A percentile compares a stretch with the other conserved stretches of the same genome.
Evolutionary conservation across 2,797 vertebrate species (phyloP).

Genomic region (Poeciliopsis turneri): DNA sequence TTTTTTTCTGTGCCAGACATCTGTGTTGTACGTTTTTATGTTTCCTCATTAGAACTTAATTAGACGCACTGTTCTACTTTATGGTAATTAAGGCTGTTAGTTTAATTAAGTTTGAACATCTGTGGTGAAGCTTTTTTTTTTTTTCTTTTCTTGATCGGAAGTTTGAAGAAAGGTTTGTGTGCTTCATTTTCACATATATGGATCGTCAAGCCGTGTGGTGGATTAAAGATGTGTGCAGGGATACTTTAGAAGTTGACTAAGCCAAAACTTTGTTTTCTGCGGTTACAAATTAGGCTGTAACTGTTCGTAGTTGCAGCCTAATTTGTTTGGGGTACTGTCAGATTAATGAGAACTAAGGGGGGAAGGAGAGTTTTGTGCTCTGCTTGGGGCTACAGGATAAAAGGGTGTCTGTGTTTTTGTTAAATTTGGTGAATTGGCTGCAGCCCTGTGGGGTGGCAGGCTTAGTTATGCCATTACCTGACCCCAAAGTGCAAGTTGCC

Average conservation of each 20-base stretch:
- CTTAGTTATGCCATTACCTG: slow-evolving; percentile 62
- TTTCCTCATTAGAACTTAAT: slow-evolving; percentile 26
- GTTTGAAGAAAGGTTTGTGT: background rate
- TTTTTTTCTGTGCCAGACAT: slow-evolving; percentile 34
- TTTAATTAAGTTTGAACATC: slow-evolving; percentile 10
- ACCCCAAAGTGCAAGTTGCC: slow-evolving; percentile 57
- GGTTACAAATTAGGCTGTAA: background rate
- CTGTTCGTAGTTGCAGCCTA: slow-evolving; percentile 41
- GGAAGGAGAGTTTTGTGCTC: slow-evolving; percentile 55
- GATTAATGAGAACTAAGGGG: slow-evolving; percentile 57
- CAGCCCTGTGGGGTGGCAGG: slow-evolving; percentile 62
- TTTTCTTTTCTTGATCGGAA: background rate
- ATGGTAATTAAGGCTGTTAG: slow-evolving; percentile 16
- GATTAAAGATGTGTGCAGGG: slow-evolving; percentile 7
- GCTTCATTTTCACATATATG: background rate
- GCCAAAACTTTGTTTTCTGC: background rate
- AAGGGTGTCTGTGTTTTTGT: slow-evolving; percentile 68
- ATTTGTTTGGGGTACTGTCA: slow-evolving; percentile 69
- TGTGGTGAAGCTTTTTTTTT: background rate
- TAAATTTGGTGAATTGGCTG: slow-evolving; percentile 73
- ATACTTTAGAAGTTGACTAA: background rate
- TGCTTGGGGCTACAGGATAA: slow-evolving; percentile 50
- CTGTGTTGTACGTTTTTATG: slow-evolving; percentile 39
- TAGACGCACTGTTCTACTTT: background rate
- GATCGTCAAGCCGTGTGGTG: no score